phyloP scores from a whole-genome alignment of 2,797 vertebrate species.

The Sciaenops ocellatus region DNA sequence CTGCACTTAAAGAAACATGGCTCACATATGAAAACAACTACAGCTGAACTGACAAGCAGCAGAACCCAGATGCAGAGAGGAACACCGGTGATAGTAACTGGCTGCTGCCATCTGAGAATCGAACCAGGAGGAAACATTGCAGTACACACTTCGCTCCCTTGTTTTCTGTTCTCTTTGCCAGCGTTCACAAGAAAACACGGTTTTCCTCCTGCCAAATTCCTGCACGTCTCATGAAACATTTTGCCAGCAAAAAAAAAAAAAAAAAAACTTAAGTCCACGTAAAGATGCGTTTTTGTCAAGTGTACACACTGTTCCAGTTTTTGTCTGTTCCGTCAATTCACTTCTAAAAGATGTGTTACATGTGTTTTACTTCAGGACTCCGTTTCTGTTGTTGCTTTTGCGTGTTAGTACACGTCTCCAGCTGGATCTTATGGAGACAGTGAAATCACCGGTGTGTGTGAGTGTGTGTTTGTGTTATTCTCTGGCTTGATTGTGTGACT shows the following conservation, averaged over 20 bases:
- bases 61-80: slow-evolving; percentile 71
- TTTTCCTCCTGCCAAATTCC: slow-evolving; percentile 62
- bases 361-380: slow-evolving; percentile 59
- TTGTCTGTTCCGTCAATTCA: slow-evolving; percentile 54
- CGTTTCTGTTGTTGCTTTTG: slow-evolving; percentile 44
- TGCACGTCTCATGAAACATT: slow-evolving; percentile 62
- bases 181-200: slow-evolving; percentile 66
- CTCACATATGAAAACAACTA: slow-evolving; percentile 76
- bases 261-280: slow-evolving; percentile 45
- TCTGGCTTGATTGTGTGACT: slow-evolving; percentile 53
- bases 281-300: slow-evolving; percentile 68
- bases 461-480: slow-evolving; percentile 59
- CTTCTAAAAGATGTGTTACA: slow-evolving; percentile 43
- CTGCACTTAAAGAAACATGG: slow-evolving; percentile 78
- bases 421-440: slow-evolving; percentile 45
- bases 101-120: slow-evolving; percentile 78
- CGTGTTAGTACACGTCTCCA: slow-evolving; percentile 45
- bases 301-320: slow-evolving; percentile 62
- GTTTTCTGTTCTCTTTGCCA: slow-evolving; percentile 67
- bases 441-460: slow-evolving; percentile 30
- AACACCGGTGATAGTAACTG: slow-evolving; percentile 71
- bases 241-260: slow-evolving; percentile 31
- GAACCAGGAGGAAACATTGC: slow-evolving; percentile 74
- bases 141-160: slow-evolving; percentile 58
- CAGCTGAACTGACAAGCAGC: slow-evolving; percentile 75